Conservation (phyloP, 2,797 vertebrate genomes). For the Propithecus deckenii region DNA sequence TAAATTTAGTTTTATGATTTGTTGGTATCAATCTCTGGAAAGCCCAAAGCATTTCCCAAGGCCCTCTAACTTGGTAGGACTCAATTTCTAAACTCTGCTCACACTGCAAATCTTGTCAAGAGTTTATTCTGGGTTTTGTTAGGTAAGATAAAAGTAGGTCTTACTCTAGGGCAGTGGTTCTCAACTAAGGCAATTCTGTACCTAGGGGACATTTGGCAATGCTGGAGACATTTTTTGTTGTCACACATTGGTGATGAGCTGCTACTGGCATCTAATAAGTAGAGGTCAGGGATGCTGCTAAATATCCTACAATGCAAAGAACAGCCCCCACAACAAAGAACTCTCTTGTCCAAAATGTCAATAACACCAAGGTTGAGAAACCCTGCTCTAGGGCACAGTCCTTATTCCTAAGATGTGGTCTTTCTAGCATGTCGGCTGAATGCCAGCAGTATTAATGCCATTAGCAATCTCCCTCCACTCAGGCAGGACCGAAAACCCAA, state of each 20-base stretch:
- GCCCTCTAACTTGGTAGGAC: background rate
- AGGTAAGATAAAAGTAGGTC: background rate
- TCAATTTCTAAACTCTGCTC: background rate
- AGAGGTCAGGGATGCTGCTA: background rate
- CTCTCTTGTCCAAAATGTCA: background rate
- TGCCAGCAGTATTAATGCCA: background rate
- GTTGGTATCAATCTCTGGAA: background rate
- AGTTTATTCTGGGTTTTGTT: background rate
- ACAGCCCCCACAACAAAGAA: background rate
- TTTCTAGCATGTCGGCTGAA: background rate
- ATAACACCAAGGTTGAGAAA: background rate
- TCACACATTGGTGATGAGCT: background rate
- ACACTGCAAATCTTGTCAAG: background rate
- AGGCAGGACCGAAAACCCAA: background rate
- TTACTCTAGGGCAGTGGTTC: background rate
- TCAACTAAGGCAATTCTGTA: background rate
- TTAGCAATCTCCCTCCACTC: background rate
- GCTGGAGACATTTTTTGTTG: background rate
- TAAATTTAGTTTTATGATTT: background rate
- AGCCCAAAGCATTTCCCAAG: background rate
- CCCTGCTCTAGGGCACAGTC: background rate
- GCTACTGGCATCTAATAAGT: background rate
- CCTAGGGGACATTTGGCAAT: background rate
- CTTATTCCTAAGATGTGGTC: background rate
- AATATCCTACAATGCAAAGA: background rate